Conservation (phyloP, 1,140 invertebrate species). For the Mactra quadrangularis region DNA sequence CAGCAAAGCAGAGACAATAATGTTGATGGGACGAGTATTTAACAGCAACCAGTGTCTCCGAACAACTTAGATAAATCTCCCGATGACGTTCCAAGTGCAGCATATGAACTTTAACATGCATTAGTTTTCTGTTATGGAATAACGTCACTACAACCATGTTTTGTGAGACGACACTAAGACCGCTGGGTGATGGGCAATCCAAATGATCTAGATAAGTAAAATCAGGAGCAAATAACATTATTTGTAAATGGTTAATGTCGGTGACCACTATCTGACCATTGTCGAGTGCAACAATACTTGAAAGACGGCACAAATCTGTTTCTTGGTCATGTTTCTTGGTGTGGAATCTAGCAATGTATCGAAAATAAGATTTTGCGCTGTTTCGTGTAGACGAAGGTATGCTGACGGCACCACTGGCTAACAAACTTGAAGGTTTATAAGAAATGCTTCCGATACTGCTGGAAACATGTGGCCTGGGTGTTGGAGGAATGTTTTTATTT, state of each 20-base stretch:
- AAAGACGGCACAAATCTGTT: conserved; percentile 35
- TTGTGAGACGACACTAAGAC: neutral
- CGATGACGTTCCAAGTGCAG: conserved; percentile 15
- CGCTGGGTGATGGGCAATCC: conserved; percentile 45
- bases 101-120: conserved; percentile 42
- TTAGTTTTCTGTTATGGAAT: conserved; percentile 45
- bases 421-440: conserved; percentile 34
- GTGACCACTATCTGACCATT: conserved; percentile 41
- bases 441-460: conserved; percentile 5
- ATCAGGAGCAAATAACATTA: conserved; percentile 44
- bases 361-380: neutral
- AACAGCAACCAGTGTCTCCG: conserved; percentile 33
- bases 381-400: neutral
- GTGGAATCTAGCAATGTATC: conserved; percentile 35
- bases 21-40: neutral
- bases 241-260: conserved; percentile 49
- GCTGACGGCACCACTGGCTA: conserved; percentile 23
- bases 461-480: conserved; percentile 7
- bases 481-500: too few relatives aligned
- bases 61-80: conserved; percentile 24
- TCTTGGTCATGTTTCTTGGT: conserved; percentile 51
- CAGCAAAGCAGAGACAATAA: conserved; percentile 30
- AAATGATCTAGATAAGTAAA: conserved; percentile 32
- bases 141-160: conserved; percentile 38
- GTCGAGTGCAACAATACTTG: conserved; percentile 28